Evolutionary conservation across 1,140 invertebrate genomes (phyloP), one percentile per base, ranked within the genome.

Genomic region (Zaprionus nigranus): DNA sequence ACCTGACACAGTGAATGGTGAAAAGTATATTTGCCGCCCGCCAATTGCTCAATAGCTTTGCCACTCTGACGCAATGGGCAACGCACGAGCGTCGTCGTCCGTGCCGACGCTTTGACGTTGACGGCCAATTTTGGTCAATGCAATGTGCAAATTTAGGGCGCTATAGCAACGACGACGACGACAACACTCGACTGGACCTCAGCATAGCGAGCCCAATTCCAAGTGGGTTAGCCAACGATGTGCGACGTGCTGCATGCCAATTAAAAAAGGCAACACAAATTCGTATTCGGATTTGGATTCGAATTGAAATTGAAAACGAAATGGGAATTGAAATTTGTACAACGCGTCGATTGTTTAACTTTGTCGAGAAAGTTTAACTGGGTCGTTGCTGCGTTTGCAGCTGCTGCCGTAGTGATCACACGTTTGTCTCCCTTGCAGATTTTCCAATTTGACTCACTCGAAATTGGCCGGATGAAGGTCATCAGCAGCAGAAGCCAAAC

Each of bases 101-200:
- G 36, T 38, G 36, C 36, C 3, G 28, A 30, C 28, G 28, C 28
- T 9, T 30, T 30, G 28, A 38, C 36, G 13, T 38, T 46, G 40
- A n/a, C 40, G n/a, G 78, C 85, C 84, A 88, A 84, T 88, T 85
- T 88, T 90, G 85, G 84, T 70, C 74, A 72, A 70, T 88, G 68
- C 84, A 81, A 75, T 75, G 78, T 70, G 74, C 85, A 76, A 79
- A 78, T 83, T 88, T 90, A 82, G 84, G 81, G 78, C 70, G 69
- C 53, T 67, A n/a, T 40, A n/a, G n/a, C n/a, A n/a, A n/a, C n/a
- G n/a, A n/a, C n/a, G n/a, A n/a, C n/a, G 13, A 6, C 40, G 69
- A 81, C 78, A 78, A 88, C 66, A 71, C 78, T 72, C 70, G 79
- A 69, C 60, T 30, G 46, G 66, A 57, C 58, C 51, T 70, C 58